Conservation (phyloP, 2,888 invertebrate species). For the Lydus trimaculatus region DNA sequence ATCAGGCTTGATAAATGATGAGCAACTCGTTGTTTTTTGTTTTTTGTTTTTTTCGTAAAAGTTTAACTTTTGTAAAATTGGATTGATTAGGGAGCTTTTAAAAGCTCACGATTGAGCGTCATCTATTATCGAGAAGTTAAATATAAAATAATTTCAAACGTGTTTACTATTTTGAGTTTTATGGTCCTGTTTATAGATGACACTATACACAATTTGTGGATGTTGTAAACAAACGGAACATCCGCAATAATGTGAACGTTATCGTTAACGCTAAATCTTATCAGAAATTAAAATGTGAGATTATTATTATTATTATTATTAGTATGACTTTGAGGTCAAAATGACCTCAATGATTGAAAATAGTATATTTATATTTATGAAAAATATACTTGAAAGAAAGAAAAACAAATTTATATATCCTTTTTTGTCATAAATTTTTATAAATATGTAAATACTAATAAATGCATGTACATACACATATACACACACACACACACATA, state of each 20-base stretch:
- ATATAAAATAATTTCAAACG: neutral
- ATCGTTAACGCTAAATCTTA: too few relatives aligned
- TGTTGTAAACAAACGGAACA: neutral
- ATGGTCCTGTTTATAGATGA: neutral
- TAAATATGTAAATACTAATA: slow-evolving; percentile 4
- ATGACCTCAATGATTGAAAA: neutral
- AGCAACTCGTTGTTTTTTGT: too few relatives aligned
- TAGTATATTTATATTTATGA: neutral
- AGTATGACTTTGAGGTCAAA: too few relatives aligned
- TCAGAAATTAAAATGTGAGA: too few relatives aligned
- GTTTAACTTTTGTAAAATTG: too few relatives aligned
- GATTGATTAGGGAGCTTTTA: too few relatives aligned
- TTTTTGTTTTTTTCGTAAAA: too few relatives aligned
- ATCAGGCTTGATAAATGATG: too few relatives aligned
- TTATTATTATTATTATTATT: too few relatives aligned
- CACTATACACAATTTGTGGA: neutral
- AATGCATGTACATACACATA: neutral
- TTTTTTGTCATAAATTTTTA: neutral
- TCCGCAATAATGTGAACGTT: too few relatives aligned
- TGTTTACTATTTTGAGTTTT: neutral
- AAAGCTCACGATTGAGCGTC: neutral
- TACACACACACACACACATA: neutral
- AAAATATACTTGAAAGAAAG: neutral
- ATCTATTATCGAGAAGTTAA: neutral
- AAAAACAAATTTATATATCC: neutral